Base-by-base conservation (phyloP, 2,888 invertebrate species). In the Arenicola marina region DNA sequence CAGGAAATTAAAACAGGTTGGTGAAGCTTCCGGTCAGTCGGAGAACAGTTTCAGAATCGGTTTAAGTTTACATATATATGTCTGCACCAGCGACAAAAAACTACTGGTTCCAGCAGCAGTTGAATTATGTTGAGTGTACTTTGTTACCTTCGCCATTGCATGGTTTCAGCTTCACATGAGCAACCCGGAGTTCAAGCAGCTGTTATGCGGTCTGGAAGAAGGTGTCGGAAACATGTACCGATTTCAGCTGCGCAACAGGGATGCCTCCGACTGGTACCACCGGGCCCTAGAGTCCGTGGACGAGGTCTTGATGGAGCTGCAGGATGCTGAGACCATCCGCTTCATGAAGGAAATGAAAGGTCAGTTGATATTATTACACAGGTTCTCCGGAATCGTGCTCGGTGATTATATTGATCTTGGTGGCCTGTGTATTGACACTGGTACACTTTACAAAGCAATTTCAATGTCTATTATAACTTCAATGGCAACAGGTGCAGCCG, bases 271-370 rank as follows among this genome's bases (percentile, higher is more conserved):
- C 26, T 48, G 48, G 48, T 48, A 18, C 24, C 7, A 7, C 24
- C 15, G 48, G 26, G 48, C 48, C 24, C 48, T 48, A 24, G 26
- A 11, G 7, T 18, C n/a, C 48, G n/a, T 48, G 48, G n/a, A 48
- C 11, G 48, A 48, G 24, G 15, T 48, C 15, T 24, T 48, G 7
- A 24, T 21, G 11, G 48, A n/a, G n/a, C 26, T 48, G 26, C 48
- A 7, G 48, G 26, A 11, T 21, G 15, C 48, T 24, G 26, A 24
- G 15, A 24, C 11, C 7, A 24, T 18, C 15, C 11, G 24, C 7
- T 11, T 7, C 48, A 18, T 48, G n/a, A 48, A 18, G 24, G 48
- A 48, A 48, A 48, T 21, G n/a, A 48, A 48, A 48, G 48, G 48
- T 48, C 48, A n/a, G 18, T 38, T 38, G 18, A 18, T 38, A 38